phyloP scores from a whole-genome alignment of 2,888 invertebrate species.

The Nasonovia ribisnigri region DNA sequence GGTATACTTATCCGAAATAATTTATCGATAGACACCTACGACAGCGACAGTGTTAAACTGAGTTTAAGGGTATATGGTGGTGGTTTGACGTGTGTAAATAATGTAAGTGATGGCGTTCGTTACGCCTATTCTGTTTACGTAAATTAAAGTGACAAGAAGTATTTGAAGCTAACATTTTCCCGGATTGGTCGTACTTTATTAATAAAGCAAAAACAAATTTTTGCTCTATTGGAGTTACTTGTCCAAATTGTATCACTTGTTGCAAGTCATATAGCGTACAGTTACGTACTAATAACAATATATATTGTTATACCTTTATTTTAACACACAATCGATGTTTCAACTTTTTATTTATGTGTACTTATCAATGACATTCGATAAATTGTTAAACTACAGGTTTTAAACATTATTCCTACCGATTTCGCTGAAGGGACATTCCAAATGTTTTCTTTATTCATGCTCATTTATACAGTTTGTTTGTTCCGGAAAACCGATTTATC shows the following conservation, averaged over 20 bases:
- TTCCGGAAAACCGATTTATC: constrained; percentile 55
- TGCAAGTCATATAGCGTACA: neutral
- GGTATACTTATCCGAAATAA: constrained; percentile 29
- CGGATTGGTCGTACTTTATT: neutral
- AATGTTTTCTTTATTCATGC: constrained; percentile 33
- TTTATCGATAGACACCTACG: neutral
- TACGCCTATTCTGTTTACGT: neutral
- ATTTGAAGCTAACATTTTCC: neutral
- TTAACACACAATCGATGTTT: neutral
- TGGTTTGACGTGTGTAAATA: constrained; percentile 32
- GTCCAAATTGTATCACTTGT: neutral
- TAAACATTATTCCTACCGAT: constrained; percentile 29
- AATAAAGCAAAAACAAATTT: neutral
- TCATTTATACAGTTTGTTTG: constrained; percentile 59
- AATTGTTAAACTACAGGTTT: neutral
- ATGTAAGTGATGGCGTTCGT: neutral
- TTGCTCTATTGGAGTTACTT: neutral
- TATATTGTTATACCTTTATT: neutral
- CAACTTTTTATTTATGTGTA: neutral
- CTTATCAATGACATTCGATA: neutral
- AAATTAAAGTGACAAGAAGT: neutral
- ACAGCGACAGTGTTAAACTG: neutral
- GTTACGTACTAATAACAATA: neutral
- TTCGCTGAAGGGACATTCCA: neutral
- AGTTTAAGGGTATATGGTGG: neutral